These are phyloP conservation scores for Hymenochirus boettgeri DNA, from an alignment of 2,113 vertebrate genomes.

Conservation along the genomic window DNA sequence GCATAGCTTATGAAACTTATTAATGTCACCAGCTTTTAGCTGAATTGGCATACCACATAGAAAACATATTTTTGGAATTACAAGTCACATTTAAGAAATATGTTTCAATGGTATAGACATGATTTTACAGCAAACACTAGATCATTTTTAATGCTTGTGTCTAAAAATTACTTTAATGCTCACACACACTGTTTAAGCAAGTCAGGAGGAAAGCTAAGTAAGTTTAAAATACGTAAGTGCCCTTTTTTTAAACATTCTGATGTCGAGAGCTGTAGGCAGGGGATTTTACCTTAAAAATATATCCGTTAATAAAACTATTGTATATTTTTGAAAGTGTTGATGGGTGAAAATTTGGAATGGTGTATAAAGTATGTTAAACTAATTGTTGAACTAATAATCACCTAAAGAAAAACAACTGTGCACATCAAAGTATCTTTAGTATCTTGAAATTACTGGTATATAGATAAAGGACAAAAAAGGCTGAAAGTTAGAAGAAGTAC, in stretches of 20 bases:
- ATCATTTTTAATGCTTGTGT: background rate
- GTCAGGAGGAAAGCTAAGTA: background rate
- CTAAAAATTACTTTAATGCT: background rate
- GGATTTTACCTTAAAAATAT: background rate
- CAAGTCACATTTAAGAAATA: background rate
- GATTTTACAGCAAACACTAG: background rate
- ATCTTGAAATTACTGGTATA: too few species aligned
- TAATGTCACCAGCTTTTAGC: background rate
- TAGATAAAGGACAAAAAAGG: too few species aligned
- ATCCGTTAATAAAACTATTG: background rate
- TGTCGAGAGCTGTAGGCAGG: background rate
- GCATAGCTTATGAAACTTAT: background rate
- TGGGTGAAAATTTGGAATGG: too few species aligned
- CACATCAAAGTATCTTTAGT: too few species aligned
- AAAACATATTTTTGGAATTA: background rate
- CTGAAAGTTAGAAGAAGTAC: too few species aligned
- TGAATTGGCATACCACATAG: background rate
- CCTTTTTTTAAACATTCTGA: background rate
- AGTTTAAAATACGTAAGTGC: background rate
- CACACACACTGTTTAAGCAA: conserved; percentile 1
- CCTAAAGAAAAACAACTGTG: too few species aligned
- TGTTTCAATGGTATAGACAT: background rate
- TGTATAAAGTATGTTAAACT: too few species aligned
- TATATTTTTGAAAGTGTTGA: background rate
- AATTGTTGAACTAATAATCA: too few species aligned